phyloP scores from a whole-genome alignment of 2,888 invertebrate genomes.

The Scaptomyza polygonia region DNA sequence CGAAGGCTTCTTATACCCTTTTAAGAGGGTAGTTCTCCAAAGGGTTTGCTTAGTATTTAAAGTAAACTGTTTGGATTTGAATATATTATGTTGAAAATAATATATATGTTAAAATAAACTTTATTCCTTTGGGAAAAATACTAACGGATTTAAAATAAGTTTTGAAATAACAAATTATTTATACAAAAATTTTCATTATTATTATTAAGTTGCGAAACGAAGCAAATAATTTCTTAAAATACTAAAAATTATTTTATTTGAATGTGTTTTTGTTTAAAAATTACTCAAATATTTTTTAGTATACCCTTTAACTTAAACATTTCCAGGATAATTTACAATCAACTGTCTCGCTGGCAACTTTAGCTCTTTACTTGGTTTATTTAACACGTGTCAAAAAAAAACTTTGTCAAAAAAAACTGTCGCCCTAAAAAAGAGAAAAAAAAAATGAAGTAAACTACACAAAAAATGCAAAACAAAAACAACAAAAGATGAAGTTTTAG shows the following conservation, averaged over 20 bases:
- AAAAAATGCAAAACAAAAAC: conserved; percentile 25
- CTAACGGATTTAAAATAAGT: too few species aligned
- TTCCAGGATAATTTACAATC: conserved; percentile 20
- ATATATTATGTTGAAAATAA: too few species aligned
- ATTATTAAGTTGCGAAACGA: too few species aligned
- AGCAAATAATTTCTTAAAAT: too few species aligned
- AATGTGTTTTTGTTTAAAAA: too few species aligned
- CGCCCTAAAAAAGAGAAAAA: conserved; percentile 20
- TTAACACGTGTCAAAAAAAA: conserved; percentile 71
- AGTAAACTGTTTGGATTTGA: too few species aligned
- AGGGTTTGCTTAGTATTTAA: background rate
- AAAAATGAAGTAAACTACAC: conserved; percentile 30
- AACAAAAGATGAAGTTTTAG: conserved; percentile 25
- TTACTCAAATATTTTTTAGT: too few species aligned
- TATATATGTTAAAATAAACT: too few species aligned
- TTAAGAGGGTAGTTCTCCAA: background rate
- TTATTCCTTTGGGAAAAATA: too few species aligned
- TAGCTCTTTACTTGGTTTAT: conserved; percentile 38
- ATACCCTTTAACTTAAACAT: background rate
- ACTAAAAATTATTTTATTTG: too few species aligned
- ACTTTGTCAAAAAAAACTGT: conserved; percentile 66
- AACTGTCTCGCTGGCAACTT: background rate
- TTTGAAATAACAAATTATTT: too few species aligned
- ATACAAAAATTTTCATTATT: too few species aligned
- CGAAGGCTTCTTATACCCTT: conserved; percentile 29